Percentiles rank a stretch among this genome's conserved stretches.
Evolutionary conservation across 2,113 vertebrate genomes (phyloP).

Genomic region (Thinocorus orbignyianus): DNA sequence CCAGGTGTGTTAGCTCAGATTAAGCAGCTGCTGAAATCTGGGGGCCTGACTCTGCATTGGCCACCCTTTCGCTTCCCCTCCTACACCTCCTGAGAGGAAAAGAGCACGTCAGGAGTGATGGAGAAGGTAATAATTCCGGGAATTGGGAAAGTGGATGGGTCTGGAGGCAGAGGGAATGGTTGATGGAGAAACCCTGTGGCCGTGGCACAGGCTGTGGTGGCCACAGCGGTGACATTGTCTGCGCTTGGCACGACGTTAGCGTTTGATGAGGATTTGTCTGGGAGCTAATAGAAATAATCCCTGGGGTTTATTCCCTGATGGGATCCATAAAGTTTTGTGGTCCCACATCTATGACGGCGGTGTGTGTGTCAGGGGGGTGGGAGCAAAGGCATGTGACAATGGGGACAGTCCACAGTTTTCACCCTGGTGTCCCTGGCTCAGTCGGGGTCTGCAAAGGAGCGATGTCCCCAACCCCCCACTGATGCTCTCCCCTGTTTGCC

Average conservation of each 20-base stretch:
- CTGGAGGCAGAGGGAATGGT: not conserved
- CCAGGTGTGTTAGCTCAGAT: not conserved
- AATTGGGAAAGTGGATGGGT: not conserved
- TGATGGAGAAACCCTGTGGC: not conserved
- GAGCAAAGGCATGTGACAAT: accelerated
- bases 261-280: not conserved
- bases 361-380: conserved; percentile 16
- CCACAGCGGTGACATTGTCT: not conserved
- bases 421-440: accelerated
- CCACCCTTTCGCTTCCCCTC: not conserved
- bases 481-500: not conserved
- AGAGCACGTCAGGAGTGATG: not conserved
- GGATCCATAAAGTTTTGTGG: not conserved
- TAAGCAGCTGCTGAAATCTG: not conserved
- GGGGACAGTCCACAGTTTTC: not conserved
- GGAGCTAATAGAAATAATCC: not conserved
- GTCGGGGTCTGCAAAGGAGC: accelerated
- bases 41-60: not conserved
- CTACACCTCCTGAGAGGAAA: not conserved
- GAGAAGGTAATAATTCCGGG: not conserved
- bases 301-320: not conserved
- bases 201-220: not conserved
- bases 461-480: not conserved
- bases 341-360: not conserved
- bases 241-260: not conserved